Conservation (phyloP, 2,888 invertebrate genomes). For the Seira musarum region DNA sequence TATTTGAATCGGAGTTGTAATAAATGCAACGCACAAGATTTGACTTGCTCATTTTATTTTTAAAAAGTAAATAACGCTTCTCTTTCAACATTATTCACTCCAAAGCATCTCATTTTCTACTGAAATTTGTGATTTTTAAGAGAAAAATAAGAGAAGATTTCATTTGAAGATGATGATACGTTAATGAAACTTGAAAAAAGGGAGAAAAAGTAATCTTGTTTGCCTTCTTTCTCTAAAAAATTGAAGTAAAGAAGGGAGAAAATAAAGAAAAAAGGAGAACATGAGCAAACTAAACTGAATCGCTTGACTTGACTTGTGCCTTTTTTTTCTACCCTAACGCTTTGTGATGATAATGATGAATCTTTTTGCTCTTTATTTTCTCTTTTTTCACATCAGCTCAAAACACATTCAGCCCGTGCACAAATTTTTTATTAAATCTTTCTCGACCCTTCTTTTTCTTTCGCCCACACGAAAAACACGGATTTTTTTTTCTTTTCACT, state of each 20-base stretch:
- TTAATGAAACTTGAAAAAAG: constrained; percentile 56
- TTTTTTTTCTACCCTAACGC: too few relatives aligned
- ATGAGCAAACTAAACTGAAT: too few relatives aligned
- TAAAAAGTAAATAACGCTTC: constrained; percentile 42
- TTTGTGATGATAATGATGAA: constrained; percentile 46
- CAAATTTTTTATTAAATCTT: constrained; percentile 58
- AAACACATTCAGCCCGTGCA: constrained; percentile 55
- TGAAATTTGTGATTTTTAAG: too few relatives aligned
- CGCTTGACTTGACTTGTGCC: constrained; percentile 51
- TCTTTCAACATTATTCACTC: constrained; percentile 38
- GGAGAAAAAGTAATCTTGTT: constrained; percentile 14
- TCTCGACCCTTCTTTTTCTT: constrained; percentile 54
- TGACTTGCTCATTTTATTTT: too few relatives aligned
- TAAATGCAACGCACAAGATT: too few relatives aligned
- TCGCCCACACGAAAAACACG: constrained; percentile 36
- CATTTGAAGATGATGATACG: constrained; percentile 58
- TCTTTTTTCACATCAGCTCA: too few relatives aligned
- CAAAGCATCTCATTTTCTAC: too few relatives aligned
- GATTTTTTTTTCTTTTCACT: constrained; percentile 39
- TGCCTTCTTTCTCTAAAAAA: too few relatives aligned
- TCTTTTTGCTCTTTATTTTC: constrained; percentile 42
- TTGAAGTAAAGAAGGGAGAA: constrained; percentile 21
- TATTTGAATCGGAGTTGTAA: too few relatives aligned
- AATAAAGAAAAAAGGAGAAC: constrained; percentile 28
- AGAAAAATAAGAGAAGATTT: too few relatives aligned